These are phyloP conservation scores for Rhodinocichla rosea DNA, from an alignment of 2,113 vertebrate species.

Conservation along the genomic window DNA sequence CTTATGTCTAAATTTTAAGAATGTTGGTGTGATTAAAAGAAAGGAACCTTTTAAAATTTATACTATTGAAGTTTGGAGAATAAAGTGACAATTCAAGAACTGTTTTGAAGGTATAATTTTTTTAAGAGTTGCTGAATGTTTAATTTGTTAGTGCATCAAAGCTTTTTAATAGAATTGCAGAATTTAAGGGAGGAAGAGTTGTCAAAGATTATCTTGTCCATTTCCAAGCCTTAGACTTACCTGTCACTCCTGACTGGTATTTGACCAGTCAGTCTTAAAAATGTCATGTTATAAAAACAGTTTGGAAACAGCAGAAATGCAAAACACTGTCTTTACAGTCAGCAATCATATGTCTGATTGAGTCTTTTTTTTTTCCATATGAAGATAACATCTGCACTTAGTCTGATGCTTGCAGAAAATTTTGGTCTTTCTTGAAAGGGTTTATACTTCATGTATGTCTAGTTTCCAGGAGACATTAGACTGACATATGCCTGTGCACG, in stretches of 20 bases:
- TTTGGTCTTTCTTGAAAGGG: background rate
- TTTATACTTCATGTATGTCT: background rate
- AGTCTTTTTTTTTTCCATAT: background rate
- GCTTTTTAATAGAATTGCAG: background rate
- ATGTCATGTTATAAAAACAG: background rate
- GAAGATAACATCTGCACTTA: background rate
- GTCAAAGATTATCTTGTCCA: background rate
- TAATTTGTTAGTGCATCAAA: background rate
- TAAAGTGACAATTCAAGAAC: background rate
- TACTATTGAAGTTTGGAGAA: background rate
- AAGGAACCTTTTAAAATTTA: background rate
- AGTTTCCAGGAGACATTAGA: background rate
- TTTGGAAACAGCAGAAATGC: background rate
- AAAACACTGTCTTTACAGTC: background rate
- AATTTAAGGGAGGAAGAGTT: background rate
- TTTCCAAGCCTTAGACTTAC: background rate
- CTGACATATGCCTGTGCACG: background rate
- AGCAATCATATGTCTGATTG: background rate
- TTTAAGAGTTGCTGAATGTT: background rate
- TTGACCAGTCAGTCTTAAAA: background rate
- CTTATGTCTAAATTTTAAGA: background rate
- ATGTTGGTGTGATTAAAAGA: background rate
- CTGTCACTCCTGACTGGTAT: background rate
- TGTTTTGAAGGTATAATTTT: background rate
- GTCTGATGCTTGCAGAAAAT: background rate